Evolutionary conservation across 2,888 invertebrate genomes (phyloP).

Genomic region (Leptarthrus brevirostris): DNA sequence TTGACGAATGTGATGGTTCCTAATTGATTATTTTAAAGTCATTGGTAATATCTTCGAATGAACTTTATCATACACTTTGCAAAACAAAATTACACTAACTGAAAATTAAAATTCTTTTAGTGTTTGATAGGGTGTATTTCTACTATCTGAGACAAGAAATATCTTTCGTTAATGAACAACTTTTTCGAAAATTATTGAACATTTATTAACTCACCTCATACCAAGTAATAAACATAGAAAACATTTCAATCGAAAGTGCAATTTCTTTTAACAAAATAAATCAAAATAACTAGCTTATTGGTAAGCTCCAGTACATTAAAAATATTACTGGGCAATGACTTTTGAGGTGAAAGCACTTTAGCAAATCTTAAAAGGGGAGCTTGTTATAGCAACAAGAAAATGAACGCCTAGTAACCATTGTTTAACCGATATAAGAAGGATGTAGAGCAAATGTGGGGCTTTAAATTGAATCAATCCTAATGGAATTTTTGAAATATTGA

Average conservation of each 20-base stretch:
- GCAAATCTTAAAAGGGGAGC: background rate
- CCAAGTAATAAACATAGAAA: constrained; percentile 59
- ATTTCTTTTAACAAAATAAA: background rate
- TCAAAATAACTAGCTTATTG: background rate
- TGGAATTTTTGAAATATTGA: too few species aligned
- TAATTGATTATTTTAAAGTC: constrained; percentile 56
- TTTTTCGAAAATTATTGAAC: too few species aligned
- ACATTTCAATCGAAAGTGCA: constrained; percentile 54
- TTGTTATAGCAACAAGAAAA: constrained; percentile 48
- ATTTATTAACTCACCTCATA: constrained; percentile 56
- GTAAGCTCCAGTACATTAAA: background rate
- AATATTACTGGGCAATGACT: background rate
- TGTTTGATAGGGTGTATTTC: background rate
- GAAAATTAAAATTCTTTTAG: constrained; percentile 13
- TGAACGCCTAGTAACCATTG: constrained; percentile 52
- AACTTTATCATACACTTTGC: constrained; percentile 20
- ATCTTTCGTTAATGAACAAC: too few species aligned
- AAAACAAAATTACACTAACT: constrained; percentile 16
- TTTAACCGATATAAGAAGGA: constrained; percentile 50
- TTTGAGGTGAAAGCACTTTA: constrained; percentile 16
- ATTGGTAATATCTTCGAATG: constrained; percentile 4
- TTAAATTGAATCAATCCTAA: too few species aligned
- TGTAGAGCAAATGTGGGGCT: too few species aligned
- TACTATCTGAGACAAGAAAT: too few species aligned
- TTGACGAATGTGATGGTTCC: constrained; percentile 68